These are phyloP conservation scores for Anhinga anhinga DNA, from an alignment of 2,113 vertebrate species.

Conservation along the genomic window DNA sequence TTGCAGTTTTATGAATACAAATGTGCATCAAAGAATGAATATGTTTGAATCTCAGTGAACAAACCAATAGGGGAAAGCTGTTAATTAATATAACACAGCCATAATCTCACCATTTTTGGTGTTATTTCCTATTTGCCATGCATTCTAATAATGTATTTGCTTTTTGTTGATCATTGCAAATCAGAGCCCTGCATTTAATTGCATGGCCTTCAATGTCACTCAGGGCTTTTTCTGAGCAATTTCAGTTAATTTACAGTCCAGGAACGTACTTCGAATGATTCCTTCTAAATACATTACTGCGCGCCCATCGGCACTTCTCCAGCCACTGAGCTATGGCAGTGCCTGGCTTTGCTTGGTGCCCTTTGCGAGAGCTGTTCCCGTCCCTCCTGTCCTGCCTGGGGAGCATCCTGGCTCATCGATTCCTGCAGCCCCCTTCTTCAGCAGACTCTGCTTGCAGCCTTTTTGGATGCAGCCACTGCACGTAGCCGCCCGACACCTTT, in stretches of 20 bases:
- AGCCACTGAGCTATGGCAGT: background rate
- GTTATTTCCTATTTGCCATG: background rate
- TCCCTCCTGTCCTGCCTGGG: background rate
- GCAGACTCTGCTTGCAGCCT: background rate
- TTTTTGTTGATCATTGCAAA: background rate
- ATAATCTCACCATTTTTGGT: background rate
- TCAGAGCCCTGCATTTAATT: background rate
- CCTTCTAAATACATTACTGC: background rate
- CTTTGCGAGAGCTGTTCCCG: background rate
- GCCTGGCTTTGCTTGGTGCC: background rate
- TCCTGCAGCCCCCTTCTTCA: background rate
- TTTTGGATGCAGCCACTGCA: background rate
- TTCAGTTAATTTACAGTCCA: background rate
- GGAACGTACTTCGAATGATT: background rate
- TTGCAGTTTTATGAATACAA: background rate
- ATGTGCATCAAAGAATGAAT: background rate
- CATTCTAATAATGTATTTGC: background rate
- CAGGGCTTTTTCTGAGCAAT: slow-evolving; percentile 3
- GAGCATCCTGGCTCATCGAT: background rate
- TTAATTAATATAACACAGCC: background rate
- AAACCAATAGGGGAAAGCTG: background rate
- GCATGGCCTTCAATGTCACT: background rate
- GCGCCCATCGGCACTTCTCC: background rate
- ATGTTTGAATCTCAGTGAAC: background rate
- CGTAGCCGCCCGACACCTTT: accelerated